Evolutionary conservation across 1,140 invertebrate genomes (phyloP).

Genomic region (Caligus rogercresseyi): DNA sequence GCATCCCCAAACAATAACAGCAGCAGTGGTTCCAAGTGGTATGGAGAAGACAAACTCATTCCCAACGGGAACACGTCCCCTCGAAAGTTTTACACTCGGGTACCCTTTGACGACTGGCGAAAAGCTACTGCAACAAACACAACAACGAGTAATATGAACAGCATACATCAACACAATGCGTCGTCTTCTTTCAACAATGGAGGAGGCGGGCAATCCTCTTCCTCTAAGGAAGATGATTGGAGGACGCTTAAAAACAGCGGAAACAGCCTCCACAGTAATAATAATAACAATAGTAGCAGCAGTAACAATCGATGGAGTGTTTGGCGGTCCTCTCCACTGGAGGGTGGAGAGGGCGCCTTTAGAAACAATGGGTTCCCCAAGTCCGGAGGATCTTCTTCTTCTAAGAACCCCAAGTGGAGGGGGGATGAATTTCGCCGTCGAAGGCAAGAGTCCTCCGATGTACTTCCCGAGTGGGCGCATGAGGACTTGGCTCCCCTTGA

Average conservation of each 20-base stretch:
- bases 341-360: not conserved
- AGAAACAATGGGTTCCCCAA: not conserved
- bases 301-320: not conserved
- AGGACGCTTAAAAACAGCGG: too few species aligned
- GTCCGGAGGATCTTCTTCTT: not conserved
- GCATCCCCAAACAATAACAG: too few species aligned
- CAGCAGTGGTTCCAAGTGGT: slow-evolving; percentile 14
- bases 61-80: slow-evolving; percentile 8
- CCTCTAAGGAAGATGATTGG: too few species aligned
- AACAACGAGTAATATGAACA: not conserved
- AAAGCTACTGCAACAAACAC: not conserved
- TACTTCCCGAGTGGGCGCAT: slow-evolving; percentile 36
- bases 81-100: slow-evolving; percentile 11
- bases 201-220: too few species aligned
- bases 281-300: too few species aligned
- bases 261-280: too few species aligned
- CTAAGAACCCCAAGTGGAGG: not conserved
- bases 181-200: too few species aligned
- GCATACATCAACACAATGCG: not conserved
- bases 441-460: not conserved
- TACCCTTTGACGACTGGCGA: slow-evolving; percentile 15
- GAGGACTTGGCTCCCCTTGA: slow-evolving; percentile 51
- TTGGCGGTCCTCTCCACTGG: not conserved
- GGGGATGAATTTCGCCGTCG: not conserved
- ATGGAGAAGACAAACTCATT: not conserved